phyloP scores from a whole-genome alignment of 1,140 invertebrate genomes.

The Monochamus saltuarius region DNA sequence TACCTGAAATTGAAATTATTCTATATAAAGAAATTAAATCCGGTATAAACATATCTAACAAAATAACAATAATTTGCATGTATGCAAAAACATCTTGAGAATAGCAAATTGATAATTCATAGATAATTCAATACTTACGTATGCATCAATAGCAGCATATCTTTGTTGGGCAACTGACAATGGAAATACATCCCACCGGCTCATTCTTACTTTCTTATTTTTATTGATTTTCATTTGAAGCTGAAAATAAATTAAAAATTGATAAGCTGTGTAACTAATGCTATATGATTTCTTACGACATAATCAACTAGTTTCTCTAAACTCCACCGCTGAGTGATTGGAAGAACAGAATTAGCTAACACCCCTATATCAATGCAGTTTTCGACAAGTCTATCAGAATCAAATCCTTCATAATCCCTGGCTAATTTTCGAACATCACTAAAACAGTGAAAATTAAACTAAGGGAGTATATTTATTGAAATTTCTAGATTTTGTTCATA shows the following conservation, averaged over 20 bases:
- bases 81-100: too few relatives aligned
- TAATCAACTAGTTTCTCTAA: constrained; percentile 60
- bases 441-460: constrained; percentile 39
- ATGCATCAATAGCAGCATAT: constrained; percentile 70
- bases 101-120: too few relatives aligned
- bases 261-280: constrained; percentile 15
- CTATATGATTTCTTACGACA: constrained; percentile 53
- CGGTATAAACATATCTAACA: too few relatives aligned
- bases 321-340: constrained; percentile 61
- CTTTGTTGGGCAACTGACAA: constrained; percentile 58
- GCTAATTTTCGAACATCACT: constrained; percentile 65
- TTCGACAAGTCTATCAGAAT: constrained; percentile 56
- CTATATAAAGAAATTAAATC: constrained; percentile 23
- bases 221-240: constrained; percentile 59
- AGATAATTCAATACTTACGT: constrained; percentile 53
- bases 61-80: too few relatives aligned
- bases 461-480: constrained; percentile 7
- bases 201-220: constrained; percentile 59
- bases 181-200: constrained; percentile 63
- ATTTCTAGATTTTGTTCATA: not conserved
- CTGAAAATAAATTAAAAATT: constrained; percentile 44
- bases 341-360: constrained; percentile 58
- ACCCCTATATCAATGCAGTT: constrained; percentile 63
- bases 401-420: constrained; percentile 62
- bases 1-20: constrained; percentile 25